phyloP scores from a whole-genome alignment of 92 coral and sea anemone species.

The Ricordea florida region DNA sequence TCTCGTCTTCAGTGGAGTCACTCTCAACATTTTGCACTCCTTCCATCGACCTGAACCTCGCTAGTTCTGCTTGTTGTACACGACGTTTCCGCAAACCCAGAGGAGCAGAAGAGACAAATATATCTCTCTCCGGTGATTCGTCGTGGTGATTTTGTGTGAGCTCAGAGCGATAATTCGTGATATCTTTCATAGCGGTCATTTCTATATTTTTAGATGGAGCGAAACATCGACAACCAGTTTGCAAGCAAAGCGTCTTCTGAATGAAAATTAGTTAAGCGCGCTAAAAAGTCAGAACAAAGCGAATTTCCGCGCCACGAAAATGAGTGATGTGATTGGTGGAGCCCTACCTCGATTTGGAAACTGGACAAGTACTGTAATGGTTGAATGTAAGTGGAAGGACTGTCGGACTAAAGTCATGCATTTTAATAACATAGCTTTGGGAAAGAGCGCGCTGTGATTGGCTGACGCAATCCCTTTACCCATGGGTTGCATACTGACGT shows the following conservation, averaged over 20 bases:
- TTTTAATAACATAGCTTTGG: too few relatives aligned
- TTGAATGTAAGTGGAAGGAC: neutral
- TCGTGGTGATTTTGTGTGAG: slow-evolving; percentile 27
- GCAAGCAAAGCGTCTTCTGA: slow-evolving; percentile 1
- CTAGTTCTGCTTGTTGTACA: neutral
- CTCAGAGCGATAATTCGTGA: slow-evolving; percentile 58
- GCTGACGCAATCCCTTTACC: too few relatives aligned
- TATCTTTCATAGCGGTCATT: slow-evolving; percentile 79
- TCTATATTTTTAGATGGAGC: neutral
- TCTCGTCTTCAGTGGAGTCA: slow-evolving; percentile 3
- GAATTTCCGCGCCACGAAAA: slow-evolving; percentile 79
- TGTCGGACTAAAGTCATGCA: neutral
- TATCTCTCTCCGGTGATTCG: slow-evolving; percentile 74
- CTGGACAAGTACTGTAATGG: neutral
- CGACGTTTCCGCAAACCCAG: slow-evolving; percentile 40
- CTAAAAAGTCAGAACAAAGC: slow-evolving; percentile 37
- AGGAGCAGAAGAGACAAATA: slow-evolving; percentile 60
- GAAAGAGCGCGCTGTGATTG: too few relatives aligned
- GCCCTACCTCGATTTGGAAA: slow-evolving; percentile 8
- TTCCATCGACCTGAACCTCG: neutral
- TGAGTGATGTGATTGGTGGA: slow-evolving; percentile 72
- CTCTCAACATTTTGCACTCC: too few relatives aligned
- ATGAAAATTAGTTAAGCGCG: slow-evolving; percentile 62
- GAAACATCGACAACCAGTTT: neutral
- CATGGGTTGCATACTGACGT: too few relatives aligned